Base-by-base conservation (phyloP, 1,140 invertebrate genomes). In the Antheraea mylitta region DNA sequence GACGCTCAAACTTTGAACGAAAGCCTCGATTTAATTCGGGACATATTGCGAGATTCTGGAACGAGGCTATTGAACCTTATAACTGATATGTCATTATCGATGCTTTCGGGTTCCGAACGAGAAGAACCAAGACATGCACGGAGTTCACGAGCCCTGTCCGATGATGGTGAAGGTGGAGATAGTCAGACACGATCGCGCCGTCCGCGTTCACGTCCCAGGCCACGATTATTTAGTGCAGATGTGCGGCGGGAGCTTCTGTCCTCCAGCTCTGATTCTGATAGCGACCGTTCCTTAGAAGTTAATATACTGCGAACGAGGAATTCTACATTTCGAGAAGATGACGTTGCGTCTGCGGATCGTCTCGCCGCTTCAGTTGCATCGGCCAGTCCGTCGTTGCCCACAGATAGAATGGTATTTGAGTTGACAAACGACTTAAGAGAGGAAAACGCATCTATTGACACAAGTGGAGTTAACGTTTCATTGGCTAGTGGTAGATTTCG, bases 11-110 rank as follows among this genome's bases (percentile, higher is more conserved):
- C 83, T 8, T 88, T 90, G 37, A 88, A 87, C 65, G 85, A 91
- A 69, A 91, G 90, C 67, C 77, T 93, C 9, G 87, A 92, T 69
- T 76, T 90, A 58, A 92, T 93, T 62, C 80, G 90, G 16, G 88
- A 89, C 67, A 92, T 92, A 61, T 74, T 93, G n/a, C 80, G 91
- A 71, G 91, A 92, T 79, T 93, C 92, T 7, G 90, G 92, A n/a
- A 90, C 87, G 18, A 82, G 90, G 62, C 73, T 93, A 6, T 77
- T 93, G 37, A 91, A 92, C 72, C 76, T 92, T 38, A 92, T 93
- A 37, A 90, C 90, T 0, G 87, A 90, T 42, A 91, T 92, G 85
- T 90, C 88, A 4, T 48, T 86, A 38, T 84, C 86, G 8, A 89
- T 81, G 7, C 59, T 91, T 36, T 80, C 80, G 8, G 82, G 77